A percentile compares a stretch with the other conserved stretches of the same genome.
These are phyloP conservation scores for Botrylloides violaceus DNA, from an alignment of 23 tunicate species.

Conservation along the genomic window DNA sequence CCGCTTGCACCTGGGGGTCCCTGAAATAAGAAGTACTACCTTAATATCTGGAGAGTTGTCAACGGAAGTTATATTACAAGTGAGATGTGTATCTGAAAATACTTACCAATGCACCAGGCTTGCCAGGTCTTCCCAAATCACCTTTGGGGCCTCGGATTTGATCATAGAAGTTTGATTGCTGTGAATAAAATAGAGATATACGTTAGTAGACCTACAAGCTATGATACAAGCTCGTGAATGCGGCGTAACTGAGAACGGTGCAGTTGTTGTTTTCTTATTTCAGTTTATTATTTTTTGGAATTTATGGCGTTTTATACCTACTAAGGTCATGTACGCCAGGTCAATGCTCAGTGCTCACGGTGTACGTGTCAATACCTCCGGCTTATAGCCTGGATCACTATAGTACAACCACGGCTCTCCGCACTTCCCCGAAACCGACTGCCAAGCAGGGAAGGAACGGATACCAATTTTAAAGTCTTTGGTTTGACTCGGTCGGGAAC, in stretches of 20 bases:
- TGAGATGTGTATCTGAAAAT: background rate
- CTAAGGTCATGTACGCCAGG: background rate
- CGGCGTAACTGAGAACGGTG: background rate
- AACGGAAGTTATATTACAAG: background rate
- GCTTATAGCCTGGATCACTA: too few species aligned
- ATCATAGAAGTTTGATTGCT: constrained; percentile 33
- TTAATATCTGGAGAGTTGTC: background rate
- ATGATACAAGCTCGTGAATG: background rate
- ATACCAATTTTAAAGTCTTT: too few species aligned
- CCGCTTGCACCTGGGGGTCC: constrained; percentile 73
- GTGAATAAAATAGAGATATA: background rate
- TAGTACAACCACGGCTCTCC: too few species aligned
- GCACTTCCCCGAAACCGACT: too few species aligned
- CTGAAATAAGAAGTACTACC: background rate
- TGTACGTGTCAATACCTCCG: too few species aligned
- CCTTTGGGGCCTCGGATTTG: constrained; percentile 81
- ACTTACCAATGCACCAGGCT: constrained; percentile 73
- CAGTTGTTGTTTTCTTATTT: too few species aligned
- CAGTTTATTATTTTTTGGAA: too few species aligned
- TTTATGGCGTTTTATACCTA: background rate
- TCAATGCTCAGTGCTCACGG: background rate
- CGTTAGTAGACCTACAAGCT: background rate
- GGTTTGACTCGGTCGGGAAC: too few species aligned
- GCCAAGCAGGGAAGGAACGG: too few species aligned
- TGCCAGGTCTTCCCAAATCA: constrained; percentile 77